These are phyloP conservation scores for Eunapius fragilis DNA, from an alignment of 37 sponge, comb jelly and placozoan genomes.

Conservation along the genomic window DNA sequence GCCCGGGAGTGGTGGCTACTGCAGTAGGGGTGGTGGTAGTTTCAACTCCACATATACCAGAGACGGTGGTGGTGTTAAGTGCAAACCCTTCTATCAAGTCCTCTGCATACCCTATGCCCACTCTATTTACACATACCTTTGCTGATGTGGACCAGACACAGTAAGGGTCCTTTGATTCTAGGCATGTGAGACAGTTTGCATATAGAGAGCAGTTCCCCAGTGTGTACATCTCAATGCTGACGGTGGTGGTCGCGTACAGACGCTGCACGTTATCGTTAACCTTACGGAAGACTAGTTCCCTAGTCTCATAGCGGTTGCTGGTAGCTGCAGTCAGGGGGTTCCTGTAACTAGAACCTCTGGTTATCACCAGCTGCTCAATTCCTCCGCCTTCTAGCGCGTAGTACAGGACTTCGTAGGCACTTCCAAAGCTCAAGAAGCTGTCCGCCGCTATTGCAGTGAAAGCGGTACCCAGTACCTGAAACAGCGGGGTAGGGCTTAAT, in stretches of 20 bases:
- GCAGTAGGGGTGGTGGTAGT: constrained; percentile 2
- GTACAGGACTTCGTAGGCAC: constrained; percentile 35
- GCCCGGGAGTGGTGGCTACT: neutral
- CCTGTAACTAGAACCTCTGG: neutral
- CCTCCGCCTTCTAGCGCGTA: constrained; percentile 20
- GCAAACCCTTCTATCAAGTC: neutral
- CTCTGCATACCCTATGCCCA: neutral
- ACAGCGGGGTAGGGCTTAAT: constrained; percentile 17
- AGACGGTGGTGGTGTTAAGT: neutral
- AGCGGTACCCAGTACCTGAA: constrained; percentile 13
- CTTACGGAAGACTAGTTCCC: constrained; percentile 12
- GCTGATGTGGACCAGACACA: constrained; percentile 41
- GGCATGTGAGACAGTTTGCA: constrained; percentile 34
- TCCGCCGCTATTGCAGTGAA: constrained; percentile 46
- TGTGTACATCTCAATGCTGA: neutral
- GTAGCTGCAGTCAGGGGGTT: neutral
- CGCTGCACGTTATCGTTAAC: constrained; percentile 1
- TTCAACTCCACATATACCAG: neutral
- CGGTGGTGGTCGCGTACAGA: constrained; percentile 39
- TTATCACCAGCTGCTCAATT: constrained; percentile 18
- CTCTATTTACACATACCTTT: constrained; percentile 17
- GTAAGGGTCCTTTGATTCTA: constrained; percentile 64
- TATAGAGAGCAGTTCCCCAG: constrained; percentile 46
- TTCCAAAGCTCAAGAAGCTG: neutral
- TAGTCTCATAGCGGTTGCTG: neutral